Percentiles rank a stretch among this genome's conserved stretches.
phyloP scores from a whole-genome alignment of 2,113 vertebrate species.

The Nymphicus hollandicus region DNA sequence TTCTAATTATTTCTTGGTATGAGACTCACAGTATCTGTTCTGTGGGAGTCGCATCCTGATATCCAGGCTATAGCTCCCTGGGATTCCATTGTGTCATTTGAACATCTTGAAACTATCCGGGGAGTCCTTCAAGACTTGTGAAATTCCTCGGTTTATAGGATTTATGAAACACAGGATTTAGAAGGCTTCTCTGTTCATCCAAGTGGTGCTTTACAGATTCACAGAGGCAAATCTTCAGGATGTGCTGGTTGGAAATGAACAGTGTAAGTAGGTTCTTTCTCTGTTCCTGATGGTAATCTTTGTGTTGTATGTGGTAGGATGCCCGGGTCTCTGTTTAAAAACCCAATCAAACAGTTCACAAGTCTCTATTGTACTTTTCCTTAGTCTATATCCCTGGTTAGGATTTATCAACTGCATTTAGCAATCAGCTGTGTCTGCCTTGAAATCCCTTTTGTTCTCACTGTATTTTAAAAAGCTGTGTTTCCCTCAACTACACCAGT shows the following conservation, averaged over 20 bases:
- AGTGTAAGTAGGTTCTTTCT: background rate
- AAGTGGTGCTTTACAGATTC: background rate
- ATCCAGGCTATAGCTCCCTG: background rate
- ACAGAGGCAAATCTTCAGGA: background rate
- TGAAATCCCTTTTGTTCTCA: background rate
- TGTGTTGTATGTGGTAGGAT: rapidly evolving
- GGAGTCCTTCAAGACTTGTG: background rate
- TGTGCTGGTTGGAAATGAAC: background rate
- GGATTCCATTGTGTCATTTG: background rate
- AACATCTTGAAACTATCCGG: background rate
- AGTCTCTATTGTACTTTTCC: background rate
- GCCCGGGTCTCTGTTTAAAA: rapidly evolving
- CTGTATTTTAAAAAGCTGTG: background rate
- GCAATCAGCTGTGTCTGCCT: background rate
- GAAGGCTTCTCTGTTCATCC: background rate
- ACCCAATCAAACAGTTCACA: background rate
- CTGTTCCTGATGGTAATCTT: background rate
- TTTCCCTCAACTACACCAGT: background rate
- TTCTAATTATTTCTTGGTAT: background rate
- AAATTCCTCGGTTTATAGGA: background rate
- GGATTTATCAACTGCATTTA: background rate
- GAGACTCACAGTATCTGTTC: background rate
- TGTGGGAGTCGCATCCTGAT: background rate
- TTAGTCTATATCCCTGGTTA: background rate
- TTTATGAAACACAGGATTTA: background rate